Evolutionary conservation across 2,888 invertebrate species (phyloP).

Genomic region (Trachelus troglodyta): DNA sequence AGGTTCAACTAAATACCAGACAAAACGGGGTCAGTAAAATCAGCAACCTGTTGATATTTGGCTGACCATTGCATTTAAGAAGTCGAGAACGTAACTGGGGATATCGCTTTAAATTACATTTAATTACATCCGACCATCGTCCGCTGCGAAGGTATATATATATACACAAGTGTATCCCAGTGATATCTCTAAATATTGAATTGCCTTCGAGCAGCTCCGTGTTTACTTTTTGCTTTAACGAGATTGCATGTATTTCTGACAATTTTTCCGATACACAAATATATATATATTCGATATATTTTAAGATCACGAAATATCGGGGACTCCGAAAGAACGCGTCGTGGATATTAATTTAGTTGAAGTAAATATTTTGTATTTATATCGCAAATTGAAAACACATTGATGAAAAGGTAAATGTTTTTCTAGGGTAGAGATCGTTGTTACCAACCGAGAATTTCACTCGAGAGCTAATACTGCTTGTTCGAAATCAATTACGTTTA

Average conservation of each 20-base stretch:
- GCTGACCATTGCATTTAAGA: conserved; percentile 36
- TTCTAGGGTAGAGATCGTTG: too few species aligned
- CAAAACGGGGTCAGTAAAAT: conserved; percentile 31
- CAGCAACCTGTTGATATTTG: conserved; percentile 50
- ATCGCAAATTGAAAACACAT: too few species aligned
- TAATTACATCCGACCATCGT: conserved; percentile 23
- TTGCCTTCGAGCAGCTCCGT: not conserved
- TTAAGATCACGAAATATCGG: not conserved
- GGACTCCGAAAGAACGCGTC: not conserved
- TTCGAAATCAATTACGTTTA: too few species aligned
- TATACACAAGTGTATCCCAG: not conserved
- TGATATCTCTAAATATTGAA: not conserved
- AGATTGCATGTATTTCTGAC: not conserved
- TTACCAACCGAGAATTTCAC: too few species aligned
- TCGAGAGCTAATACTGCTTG: too few species aligned
- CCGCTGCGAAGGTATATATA: not conserved
- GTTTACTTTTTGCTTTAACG: not conserved
- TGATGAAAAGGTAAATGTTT: too few species aligned
- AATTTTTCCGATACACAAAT: not conserved
- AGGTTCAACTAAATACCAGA: not conserved
- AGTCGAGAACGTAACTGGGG: conserved; percentile 15
- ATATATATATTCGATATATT: not conserved
- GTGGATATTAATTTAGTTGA: not conserved
- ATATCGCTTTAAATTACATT: conserved; percentile 27
- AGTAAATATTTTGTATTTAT: too few species aligned